A percentile compares a stretch with the other conserved stretches of the same genome.
phyloP scores from a whole-genome alignment of 92 coral and sea anemone genomes.

The Phenganax subtilis region DNA sequence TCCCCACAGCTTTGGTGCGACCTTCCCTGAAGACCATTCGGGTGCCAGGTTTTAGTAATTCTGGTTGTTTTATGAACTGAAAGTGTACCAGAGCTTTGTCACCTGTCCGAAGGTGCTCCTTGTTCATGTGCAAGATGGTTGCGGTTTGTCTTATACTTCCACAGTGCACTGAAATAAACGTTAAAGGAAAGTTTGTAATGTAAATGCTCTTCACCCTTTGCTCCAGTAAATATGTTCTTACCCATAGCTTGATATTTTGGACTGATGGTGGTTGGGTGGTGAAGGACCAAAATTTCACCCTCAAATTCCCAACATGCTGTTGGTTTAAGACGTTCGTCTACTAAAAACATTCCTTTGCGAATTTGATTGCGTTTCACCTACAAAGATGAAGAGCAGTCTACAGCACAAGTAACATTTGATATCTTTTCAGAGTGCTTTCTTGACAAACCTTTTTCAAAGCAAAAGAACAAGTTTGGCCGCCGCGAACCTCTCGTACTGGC shows the following conservation, averaged over 20 bases:
- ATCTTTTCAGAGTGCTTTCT: background rate
- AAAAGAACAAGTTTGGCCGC: conserved; percentile 96
- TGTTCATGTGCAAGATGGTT: conserved; percentile 80
- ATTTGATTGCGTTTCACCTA: conserved; percentile 95
- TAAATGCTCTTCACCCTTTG: too few relatives aligned
- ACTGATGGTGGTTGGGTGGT: conserved; percentile 98
- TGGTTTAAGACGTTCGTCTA: conserved; percentile 84
- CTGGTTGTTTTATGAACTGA: conserved; percentile 94
- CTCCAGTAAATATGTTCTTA: conserved; percentile 34
- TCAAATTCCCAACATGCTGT: conserved; percentile 98
- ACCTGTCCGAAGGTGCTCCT: conserved; percentile 80
- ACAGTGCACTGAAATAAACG: conserved; percentile 68
- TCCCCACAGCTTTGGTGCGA: conserved; percentile 96
- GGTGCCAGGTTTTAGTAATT: conserved; percentile 84
- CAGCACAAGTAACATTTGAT: background rate
- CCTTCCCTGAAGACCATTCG: conserved; percentile 99
- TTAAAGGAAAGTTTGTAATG: too few relatives aligned
- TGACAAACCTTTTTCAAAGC: conserved; percentile 78
- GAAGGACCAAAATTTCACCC: conserved; percentile 85
- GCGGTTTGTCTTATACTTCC: conserved; percentile 96
- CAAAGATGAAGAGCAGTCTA: too few relatives aligned
- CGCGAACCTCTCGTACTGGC: conserved; percentile 90
- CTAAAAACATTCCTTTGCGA: conserved; percentile 96
- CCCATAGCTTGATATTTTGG: conserved; percentile 99
- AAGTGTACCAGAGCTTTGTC: conserved; percentile 89